Percentiles rank a stretch among this genome's conserved stretches.
Conservation (phyloP, 2,113 vertebrate genomes). For the Laticauda colubrina region DNA sequence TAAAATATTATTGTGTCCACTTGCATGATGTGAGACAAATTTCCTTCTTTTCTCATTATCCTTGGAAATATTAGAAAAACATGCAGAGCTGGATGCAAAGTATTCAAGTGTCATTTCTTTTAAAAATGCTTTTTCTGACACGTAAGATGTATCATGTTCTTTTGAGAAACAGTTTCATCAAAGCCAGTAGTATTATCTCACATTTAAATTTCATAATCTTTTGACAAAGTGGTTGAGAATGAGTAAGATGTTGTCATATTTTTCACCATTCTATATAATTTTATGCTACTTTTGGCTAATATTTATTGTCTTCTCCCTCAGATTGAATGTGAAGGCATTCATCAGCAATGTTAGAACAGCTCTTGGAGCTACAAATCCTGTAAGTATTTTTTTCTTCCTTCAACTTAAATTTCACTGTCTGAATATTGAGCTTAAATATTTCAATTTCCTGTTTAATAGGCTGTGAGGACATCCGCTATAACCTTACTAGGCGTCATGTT, state of each 20-base stretch:
- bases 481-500: slow-evolving; percentile 92
- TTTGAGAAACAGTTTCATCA: not conserved
- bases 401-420: slow-evolving; percentile 3
- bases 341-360: slow-evolving; percentile 97
- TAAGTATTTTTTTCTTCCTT: slow-evolving; percentile 66
- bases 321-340: slow-evolving; percentile 95
- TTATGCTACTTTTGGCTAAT: slow-evolving; percentile 18
- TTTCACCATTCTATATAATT: not conserved
- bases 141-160: not conserved
- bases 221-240: not conserved
- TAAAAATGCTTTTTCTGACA: not conserved
- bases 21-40: not conserved
- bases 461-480: slow-evolving; percentile 90
- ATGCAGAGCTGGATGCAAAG: not conserved
- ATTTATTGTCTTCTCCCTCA: slow-evolving; percentile 54
- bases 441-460: slow-evolving; percentile 67
- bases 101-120: not conserved
- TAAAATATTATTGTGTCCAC: not conserved
- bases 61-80: not conserved
- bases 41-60: not conserved
- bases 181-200: not conserved
- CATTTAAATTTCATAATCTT: not conserved
- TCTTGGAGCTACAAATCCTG: slow-evolving; percentile 94
- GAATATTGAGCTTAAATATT: slow-evolving; percentile 35
- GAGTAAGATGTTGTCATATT: not conserved